Percentiles rank a stretch among this genome's conserved stretches.
Conservation (phyloP, 1,140 invertebrate genomes). For the Panagrolaimus sp. region DNA sequence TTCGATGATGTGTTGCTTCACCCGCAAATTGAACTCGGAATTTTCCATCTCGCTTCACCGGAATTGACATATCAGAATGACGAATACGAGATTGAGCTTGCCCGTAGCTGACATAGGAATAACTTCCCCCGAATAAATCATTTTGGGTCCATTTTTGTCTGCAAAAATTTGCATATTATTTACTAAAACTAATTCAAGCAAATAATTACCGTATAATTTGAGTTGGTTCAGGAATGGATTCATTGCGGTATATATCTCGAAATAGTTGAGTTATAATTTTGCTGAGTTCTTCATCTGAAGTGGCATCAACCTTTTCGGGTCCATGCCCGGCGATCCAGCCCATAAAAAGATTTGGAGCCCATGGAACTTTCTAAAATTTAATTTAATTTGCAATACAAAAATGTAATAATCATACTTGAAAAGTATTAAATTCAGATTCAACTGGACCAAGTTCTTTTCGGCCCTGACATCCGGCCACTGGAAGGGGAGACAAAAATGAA, state of each 20-base stretch:
- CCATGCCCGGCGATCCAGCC: slow-evolving; percentile 38
- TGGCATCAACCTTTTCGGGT: slow-evolving; percentile 23
- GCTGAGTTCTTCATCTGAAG: slow-evolving; percentile 29
- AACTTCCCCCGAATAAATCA: slow-evolving; percentile 25
- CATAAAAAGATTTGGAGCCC: slow-evolving; percentile 23
- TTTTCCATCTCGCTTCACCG: slow-evolving; percentile 65
- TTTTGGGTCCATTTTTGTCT: slow-evolving; percentile 26
- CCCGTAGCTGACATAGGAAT: slow-evolving; percentile 28
- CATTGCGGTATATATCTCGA: slow-evolving; percentile 18
- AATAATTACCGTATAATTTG: slow-evolving; percentile 65
- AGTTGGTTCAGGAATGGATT: slow-evolving; percentile 24
- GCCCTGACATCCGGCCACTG: slow-evolving; percentile 8
- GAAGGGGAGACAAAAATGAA: slow-evolving; percentile 24
- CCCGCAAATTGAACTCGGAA: slow-evolving; percentile 80
- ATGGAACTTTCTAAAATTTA: slow-evolving; percentile 17
- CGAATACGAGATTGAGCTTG: slow-evolving; percentile 10
- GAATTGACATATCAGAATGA: slow-evolving; percentile 15
- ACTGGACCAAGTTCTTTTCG: slow-evolving; percentile 25
- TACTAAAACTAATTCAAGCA: slow-evolving; percentile 69
- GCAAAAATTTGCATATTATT: slow-evolving; percentile 61
- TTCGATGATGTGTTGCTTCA: slow-evolving; percentile 85
- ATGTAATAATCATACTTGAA: neutral
- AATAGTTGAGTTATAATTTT: slow-evolving; percentile 26
- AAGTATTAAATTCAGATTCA: slow-evolving; percentile 23
- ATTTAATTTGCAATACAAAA: neutral